Evolutionary conservation across 2,113 vertebrate species (phyloP).

Genomic region (Cygnus atratus): DNA sequence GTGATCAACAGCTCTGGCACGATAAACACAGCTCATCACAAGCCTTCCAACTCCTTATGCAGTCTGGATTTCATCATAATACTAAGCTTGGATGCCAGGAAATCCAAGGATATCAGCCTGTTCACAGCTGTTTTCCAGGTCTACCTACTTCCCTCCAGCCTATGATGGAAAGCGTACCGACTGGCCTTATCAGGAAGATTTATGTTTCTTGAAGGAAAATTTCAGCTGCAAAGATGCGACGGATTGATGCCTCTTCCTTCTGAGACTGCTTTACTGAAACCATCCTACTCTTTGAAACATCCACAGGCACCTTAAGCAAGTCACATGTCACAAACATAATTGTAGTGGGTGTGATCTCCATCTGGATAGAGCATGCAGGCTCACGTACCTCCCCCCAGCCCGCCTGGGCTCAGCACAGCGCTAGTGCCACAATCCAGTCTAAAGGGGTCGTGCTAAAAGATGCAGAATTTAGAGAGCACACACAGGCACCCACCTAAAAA

Average conservation of each 20-base stretch:
- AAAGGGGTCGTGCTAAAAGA: not conserved
- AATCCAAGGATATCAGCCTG: not conserved
- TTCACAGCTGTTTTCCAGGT: not conserved
- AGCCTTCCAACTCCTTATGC: accelerated
- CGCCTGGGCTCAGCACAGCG: not conserved
- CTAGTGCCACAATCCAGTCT: not conserved
- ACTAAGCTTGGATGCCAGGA: not conserved
- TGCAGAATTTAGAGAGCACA: not conserved
- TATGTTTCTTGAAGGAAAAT: not conserved
- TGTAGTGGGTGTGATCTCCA: constrained; percentile 68
- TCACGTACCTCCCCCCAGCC: not conserved
- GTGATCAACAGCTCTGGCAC: not conserved
- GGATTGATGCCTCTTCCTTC: not conserved
- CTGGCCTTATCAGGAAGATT: not conserved
- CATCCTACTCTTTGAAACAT: constrained; percentile 44
- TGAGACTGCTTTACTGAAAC: constrained; percentile 10
- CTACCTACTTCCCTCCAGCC: not conserved
- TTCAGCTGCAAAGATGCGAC: not conserved
- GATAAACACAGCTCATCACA: not conserved
- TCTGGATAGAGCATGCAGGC: constrained; percentile 32
- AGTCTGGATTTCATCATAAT: not conserved
- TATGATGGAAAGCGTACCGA: not conserved
- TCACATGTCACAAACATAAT: constrained; percentile 68
- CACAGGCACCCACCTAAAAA: constrained; percentile 1
- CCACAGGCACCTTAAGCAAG: constrained; percentile 44